Percentiles rank a stretch among this genome's conserved stretches.
These are phyloP conservation scores for Chondrilla cf. caribensis DNA, from an alignment of 37 sponge, comb jelly and placozoan species.

Conservation along the genomic window DNA sequence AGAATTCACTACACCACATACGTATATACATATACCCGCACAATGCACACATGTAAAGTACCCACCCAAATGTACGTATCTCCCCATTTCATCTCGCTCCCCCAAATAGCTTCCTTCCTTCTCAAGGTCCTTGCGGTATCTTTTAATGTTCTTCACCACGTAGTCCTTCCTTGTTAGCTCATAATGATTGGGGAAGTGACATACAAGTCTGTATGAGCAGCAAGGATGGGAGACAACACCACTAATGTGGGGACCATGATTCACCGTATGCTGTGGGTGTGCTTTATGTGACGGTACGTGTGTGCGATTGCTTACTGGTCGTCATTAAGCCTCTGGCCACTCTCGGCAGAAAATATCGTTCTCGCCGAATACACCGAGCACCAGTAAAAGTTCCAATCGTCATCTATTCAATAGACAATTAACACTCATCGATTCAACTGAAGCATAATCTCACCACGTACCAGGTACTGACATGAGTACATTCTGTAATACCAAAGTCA, in stretches of 20 bases:
- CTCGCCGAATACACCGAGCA: constrained; percentile 82
- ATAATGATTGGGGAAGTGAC: constrained; percentile 96
- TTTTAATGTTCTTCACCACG: constrained; percentile 93
- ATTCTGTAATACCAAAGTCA: no score
- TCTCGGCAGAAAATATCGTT: constrained; percentile 87
- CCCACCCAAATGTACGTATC: constrained; percentile 80
- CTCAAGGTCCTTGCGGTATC: constrained; percentile 96
- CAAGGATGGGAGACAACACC: constrained; percentile 4
- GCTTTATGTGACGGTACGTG: not conserved
- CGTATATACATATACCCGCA: no score
- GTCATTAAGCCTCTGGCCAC: constrained; percentile 83
- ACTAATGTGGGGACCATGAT: not conserved
- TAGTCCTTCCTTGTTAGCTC: constrained; percentile 95
- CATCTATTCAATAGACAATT: constrained; percentile 69
- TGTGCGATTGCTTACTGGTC: constrained; percentile 69
- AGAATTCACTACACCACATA: no score
- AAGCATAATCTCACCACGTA: no score
- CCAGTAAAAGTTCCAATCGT: constrained; percentile 99
- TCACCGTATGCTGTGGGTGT: not conserved
- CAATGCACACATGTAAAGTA: no score
- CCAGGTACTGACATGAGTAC: no score
- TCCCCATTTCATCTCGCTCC: constrained; percentile 86
- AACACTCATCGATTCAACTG: no score
- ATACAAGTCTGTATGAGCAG: constrained; percentile 56
- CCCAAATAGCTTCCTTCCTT: constrained; percentile 87